Evolutionary conservation across 2,113 vertebrate genomes (phyloP), one percentile per base, ranked within the genome.

Genomic region (Himantopus leucocephalus): DNA sequence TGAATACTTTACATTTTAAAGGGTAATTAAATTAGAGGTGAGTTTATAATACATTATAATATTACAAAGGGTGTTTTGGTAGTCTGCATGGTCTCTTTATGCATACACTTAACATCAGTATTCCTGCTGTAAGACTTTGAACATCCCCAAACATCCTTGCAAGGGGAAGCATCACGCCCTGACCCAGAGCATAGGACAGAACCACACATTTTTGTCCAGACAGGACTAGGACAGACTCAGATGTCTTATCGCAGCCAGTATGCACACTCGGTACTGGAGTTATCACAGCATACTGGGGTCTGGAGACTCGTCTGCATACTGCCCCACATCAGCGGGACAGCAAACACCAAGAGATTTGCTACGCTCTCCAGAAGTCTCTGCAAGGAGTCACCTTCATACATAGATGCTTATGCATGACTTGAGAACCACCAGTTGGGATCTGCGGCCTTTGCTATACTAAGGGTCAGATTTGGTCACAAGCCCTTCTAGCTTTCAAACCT

Each of bases 1-100:
- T 83, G 77, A 90, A 89, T 58, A 93, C 95, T 97, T 88, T 79
- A 89, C 72, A 90, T 96, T 89, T 97, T 82, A 92, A 93, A 94
- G 79, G 87, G 52, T 90, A 95, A 95, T 94, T 83, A 91, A 96
- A 53, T 92, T 79, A 86, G 23, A 82, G 8, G 64, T 24, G 56
- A 78, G 43, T 72, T 91, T 94, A 80, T 75, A 24, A 82, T 63
- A 58, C 10, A 91, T 64, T 74, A 62, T 23, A 70, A 27, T 59
- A 82, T 82, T 64, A 82, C 17, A 83, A 37, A 93, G 34, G 39
- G 47, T 87, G 53, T 75, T 95, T 94, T 47, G 55, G 35, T 78
- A 83, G 43, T 53, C 60, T 77, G 58, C 18, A 41, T 5, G 20
- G 45, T 64, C 27, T 85, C 41, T 73, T 72, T 76, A 85, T 26